Conservation (phyloP, 2,113 vertebrate genomes). For the Platanista minor region DNA sequence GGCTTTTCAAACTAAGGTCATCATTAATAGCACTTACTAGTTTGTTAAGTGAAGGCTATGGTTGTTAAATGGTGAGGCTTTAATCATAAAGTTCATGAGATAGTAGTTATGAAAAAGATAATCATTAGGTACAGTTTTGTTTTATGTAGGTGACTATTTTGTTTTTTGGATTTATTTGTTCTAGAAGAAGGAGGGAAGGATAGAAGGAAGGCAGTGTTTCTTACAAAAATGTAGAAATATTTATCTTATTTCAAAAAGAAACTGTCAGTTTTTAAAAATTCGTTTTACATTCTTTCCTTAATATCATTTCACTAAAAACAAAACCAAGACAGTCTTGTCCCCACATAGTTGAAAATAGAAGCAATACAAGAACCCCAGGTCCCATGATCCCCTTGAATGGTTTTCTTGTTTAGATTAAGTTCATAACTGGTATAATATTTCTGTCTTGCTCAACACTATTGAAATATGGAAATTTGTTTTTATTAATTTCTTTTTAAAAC, state of each 20-base stretch:
- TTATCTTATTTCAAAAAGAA: constrained; percentile 5
- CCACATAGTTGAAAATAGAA: not conserved
- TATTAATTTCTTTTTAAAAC: not conserved
- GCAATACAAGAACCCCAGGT: not conserved
- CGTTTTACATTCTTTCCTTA: not conserved
- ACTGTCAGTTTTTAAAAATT: not conserved
- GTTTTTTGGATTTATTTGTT: not conserved
- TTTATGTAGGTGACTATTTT: not conserved
- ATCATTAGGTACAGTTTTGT: not conserved
- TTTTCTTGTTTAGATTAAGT: not conserved
- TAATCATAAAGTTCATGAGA: not conserved
- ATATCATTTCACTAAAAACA: not conserved
- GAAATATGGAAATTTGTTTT: not conserved
- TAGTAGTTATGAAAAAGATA: not conserved
- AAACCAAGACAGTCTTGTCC: not conserved
- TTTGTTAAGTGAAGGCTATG: not conserved
- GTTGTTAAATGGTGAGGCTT: not conserved
- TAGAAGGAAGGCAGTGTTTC: not conserved
- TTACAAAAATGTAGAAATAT: not conserved
- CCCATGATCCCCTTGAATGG: not conserved
- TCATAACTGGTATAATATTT: not conserved
- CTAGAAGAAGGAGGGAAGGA: not conserved
- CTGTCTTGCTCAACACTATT: not conserved
- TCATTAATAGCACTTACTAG: not conserved
- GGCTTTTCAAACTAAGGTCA: not conserved